Base-by-base conservation (phyloP, 2,888 invertebrate species). In the Drosophila limbata region DNA sequence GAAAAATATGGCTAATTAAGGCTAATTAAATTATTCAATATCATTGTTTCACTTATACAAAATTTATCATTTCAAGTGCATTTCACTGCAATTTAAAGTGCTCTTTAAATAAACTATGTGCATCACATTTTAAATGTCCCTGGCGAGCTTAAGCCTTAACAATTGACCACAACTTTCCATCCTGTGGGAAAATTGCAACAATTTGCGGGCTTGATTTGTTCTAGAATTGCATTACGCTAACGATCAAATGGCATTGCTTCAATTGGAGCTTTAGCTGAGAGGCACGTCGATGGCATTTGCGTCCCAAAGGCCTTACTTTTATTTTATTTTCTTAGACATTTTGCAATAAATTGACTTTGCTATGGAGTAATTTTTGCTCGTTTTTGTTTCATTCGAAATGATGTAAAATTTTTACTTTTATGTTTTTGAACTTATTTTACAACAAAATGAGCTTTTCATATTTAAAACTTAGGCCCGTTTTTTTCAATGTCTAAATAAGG, bases 121-220 rank as follows among this genome's bases (percentile, higher is more conserved):
- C 39, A 13, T 31, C 28, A 19, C 19, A 31, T n/a, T 13, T 56
- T 31, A 13, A 48, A 33, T 48, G 39, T 10, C 25, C 13, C 39
- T 28, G 28, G 17, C 25, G 4, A 17, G 10, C 10, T 11, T n/a
- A 37, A 57, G 25, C 15, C 47, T 2, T 17, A 64, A 67, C 65
- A 71, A 69, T 66, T 47, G 53, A 39, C 50, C 48, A 48, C 59
- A 78, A 81, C 50, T 67, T 69, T 59, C 45, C 42, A 68, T 62
- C 81, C 60, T 62, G 65, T 52, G 1, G 9, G 73, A 19, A 45
- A 76, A 65, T 75, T 72, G 67, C 15, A 66, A 61, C 64, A 69
- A 88, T 69, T 84, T 88, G 77, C 69, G 59, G 71, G 63, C 72
- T 64, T 83, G 88, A 88, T 84, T 88, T 74, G 70, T 63, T 75